Base-by-base conservation (phyloP, 2,113 vertebrate genomes). In the Syrmaticus mikado region DNA sequence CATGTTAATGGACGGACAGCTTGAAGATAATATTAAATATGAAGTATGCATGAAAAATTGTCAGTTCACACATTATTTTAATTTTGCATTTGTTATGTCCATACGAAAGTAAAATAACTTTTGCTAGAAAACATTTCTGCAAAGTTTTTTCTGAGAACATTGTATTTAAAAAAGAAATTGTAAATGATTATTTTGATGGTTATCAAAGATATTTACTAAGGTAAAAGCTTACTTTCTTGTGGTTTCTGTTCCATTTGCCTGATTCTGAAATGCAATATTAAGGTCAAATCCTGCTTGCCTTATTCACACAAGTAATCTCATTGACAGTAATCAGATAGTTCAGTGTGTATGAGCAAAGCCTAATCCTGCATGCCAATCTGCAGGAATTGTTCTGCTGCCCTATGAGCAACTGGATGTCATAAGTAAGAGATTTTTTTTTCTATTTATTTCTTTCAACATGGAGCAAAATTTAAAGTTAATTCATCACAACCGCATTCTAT, bases 221-320 rank as follows among this genome's bases (percentile, higher is more conserved):
- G 32, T 6, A 5, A 76, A 30, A 30, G 28, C 66, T 82, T 46
- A 30, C n/a, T 80, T 78, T 87, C 32, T 88, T 45, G 72, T 53
- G 21, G 32, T 45, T 94, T 90, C 34, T 89, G 83, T 48, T 55
- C 50, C 62, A n/a, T 12, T 90, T 84, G 18, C 40, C 45, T 57
- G 30, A 45, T 70, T 52, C 76, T 58, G n/a, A 90, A 87, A 88
- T n/a, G 57, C 91, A 84, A 95, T 91, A 84, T 96, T 94, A 72
- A 96, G 93, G 94, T 93, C 91, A 94, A 94, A 70, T 92, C 81
- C 94, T 92, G 79, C 85, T 95, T 91, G 87, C 71, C 82, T 90
- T 95, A 67, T 96, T 92, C 92, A 89, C 82, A 83, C 60, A 34
- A 77, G 75, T 93, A 96, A 96, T 85, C 93, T 53, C 64, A 80